phyloP scores from a whole-genome alignment of 2,797 vertebrate species.

The Coracias cyanogaster region DNA sequence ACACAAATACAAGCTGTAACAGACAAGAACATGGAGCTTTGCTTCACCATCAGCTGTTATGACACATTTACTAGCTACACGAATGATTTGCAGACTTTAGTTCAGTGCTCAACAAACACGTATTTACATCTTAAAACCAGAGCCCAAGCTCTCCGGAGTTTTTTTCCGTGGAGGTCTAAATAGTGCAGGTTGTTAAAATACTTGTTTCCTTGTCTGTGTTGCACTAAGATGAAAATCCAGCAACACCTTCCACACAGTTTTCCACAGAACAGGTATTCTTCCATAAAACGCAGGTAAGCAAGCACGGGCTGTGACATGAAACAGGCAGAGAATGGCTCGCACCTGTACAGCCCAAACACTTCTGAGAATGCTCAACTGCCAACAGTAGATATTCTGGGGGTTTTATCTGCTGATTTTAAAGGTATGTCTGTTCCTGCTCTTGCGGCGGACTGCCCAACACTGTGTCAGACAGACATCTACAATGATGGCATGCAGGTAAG shows the following conservation, averaged over 20 bases:
- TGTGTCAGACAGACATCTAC: background rate
- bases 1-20: background rate
- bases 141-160: background rate
- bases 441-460: background rate
- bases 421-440: background rate
- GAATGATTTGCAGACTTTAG: background rate
- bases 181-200: rapidly evolving
- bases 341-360: background rate
- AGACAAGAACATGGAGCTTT: background rate
- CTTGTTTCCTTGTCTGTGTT: background rate
- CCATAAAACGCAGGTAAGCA: rapidly evolving
- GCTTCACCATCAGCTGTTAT: background rate
- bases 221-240: background rate
- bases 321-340: background rate
- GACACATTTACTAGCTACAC: background rate
- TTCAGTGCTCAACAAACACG: background rate
- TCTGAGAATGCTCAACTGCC: background rate
- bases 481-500: background rate
- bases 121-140: background rate
- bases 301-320: background rate
- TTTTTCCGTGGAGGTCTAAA: background rate
- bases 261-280: background rate
- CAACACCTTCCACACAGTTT: background rate
- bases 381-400: background rate
- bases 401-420: background rate